Conservation (phyloP, 2,888 invertebrate genomes). For the Yponomeuta sedellus region DNA sequence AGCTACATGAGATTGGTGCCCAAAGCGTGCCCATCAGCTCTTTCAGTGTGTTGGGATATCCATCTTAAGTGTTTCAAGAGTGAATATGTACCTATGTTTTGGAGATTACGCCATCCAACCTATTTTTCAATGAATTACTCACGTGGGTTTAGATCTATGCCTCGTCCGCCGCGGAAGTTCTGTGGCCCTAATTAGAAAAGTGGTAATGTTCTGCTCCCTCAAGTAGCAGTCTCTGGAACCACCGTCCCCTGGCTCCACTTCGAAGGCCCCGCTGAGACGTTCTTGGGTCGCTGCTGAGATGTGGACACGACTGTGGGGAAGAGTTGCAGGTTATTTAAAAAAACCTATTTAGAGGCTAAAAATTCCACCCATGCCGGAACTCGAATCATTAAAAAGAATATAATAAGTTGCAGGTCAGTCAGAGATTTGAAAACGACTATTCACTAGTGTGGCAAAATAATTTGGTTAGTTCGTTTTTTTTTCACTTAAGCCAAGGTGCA, state of each 20-base stretch:
- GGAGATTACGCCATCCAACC: no score
- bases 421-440: background rate
- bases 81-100: no score
- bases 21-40: no score
- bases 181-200: slow-evolving; percentile 89
- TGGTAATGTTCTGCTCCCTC: slow-evolving; percentile 89
- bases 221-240: slow-evolving; percentile 89
- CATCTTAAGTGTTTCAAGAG: no score
- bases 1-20: no score
- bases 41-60: no score
- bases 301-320: slow-evolving; percentile 87
- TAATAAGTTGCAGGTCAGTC: background rate
- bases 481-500: no score
- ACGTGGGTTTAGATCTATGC: slow-evolving; percentile 54
- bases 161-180: slow-evolving; percentile 79
- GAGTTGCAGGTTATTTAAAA: background rate
- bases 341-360: no score
- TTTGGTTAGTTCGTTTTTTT: no score
- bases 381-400: no score
- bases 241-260: slow-evolving; percentile 95
- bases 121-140: background rate
- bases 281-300: slow-evolving; percentile 93
- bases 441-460: no score
- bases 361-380: no score
- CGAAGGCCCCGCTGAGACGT: slow-evolving; percentile 91